These are phyloP conservation scores for Mesorhabditis sp. DNA, from an alignment of 2,888 invertebrate species.

Conservation along the genomic window DNA sequence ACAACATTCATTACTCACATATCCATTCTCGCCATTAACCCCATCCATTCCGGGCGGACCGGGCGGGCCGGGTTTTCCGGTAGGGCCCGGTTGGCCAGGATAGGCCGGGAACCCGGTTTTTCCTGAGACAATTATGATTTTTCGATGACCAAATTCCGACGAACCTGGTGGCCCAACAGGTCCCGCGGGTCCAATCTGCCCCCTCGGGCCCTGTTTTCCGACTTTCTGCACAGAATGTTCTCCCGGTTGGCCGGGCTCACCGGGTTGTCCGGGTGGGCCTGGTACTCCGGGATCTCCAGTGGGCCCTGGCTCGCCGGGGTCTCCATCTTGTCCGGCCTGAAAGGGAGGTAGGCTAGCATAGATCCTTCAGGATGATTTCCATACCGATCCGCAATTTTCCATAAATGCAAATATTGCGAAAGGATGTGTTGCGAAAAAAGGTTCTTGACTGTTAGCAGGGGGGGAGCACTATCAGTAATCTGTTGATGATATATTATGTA, in stretches of 20 bases:
- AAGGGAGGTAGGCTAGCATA: not conserved
- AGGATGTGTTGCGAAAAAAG: too few species aligned
- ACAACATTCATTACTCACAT: not conserved
- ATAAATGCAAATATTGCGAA: too few species aligned
- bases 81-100: not conserved
- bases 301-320: slow-evolving; percentile 18
- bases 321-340: slow-evolving; percentile 22
- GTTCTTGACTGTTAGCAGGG: too few species aligned
- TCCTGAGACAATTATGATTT: not conserved
- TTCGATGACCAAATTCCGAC: not conserved
- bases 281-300: slow-evolving; percentile 19
- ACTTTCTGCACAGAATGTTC: not conserved
- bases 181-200: not conserved
- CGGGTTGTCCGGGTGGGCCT: slow-evolving; percentile 22
- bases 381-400: too few species aligned
- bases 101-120: not conserved
- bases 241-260: slow-evolving; percentile 13
- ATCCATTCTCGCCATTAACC: not conserved
- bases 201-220: not conserved
- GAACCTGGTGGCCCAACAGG: not conserved
- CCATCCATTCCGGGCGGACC: not conserved
- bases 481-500: too few species aligned
- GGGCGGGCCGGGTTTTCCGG: not conserved
- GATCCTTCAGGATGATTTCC: too few species aligned
- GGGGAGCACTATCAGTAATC: too few species aligned